Evolutionary conservation across 2,113 vertebrate genomes (phyloP).

Genomic region (Lycaon pictus): DNA sequence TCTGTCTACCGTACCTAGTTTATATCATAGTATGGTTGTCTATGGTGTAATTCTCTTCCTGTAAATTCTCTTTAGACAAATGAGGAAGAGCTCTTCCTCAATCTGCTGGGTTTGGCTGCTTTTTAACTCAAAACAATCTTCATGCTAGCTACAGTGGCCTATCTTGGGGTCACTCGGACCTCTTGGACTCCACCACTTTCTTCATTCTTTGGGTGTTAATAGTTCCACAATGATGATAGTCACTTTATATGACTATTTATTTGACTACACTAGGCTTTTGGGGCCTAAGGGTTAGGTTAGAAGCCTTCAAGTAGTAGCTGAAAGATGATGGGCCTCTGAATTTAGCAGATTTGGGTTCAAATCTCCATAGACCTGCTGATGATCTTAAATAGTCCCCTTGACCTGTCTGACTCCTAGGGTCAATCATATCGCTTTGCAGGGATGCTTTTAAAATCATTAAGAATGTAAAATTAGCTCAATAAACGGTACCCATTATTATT

Average conservation of each 20-base stretch:
- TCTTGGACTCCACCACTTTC: neutral
- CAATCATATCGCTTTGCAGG: neutral
- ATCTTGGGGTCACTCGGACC: neutral
- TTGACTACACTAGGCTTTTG: neutral
- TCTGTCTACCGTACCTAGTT: neutral
- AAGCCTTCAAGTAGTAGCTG: neutral
- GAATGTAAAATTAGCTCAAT: neutral
- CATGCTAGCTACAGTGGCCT: neutral
- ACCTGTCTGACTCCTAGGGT: neutral
- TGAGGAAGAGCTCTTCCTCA: neutral
- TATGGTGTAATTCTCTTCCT: neutral
- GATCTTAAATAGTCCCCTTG: neutral
- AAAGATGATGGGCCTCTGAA: neutral
- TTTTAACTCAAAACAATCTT: neutral
- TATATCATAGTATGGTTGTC: neutral
- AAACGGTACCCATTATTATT: neutral
- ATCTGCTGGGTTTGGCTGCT: neutral
- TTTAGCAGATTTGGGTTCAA: neutral
- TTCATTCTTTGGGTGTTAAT: neutral
- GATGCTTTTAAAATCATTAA: constrained; percentile 24
- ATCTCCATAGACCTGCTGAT: neutral
- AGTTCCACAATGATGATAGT: neutral
- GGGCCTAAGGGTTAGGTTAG: neutral
- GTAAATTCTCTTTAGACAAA: neutral
- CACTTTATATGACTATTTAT: neutral